These are phyloP conservation scores for Craniophora ligustri DNA, from an alignment of 2,888 invertebrate species.

Conservation along the genomic window DNA sequence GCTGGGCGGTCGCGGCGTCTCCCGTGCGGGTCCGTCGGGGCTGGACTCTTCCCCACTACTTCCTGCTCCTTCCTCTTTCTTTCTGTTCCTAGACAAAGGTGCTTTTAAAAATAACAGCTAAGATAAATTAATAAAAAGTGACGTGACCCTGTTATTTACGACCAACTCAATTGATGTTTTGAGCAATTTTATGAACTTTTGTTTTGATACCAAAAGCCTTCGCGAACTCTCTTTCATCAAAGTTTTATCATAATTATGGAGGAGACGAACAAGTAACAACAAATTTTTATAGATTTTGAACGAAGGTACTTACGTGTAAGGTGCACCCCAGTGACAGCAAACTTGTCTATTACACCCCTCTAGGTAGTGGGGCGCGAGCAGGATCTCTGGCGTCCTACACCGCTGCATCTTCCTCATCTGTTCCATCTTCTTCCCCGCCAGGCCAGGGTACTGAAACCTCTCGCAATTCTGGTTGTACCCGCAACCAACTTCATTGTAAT, in stretches of 20 bases:
- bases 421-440: conserved; percentile 84
- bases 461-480: conserved; percentile 75
- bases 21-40: conserved; percentile 80
- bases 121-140: no score
- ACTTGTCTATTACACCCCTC: conserved; percentile 81
- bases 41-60: conserved; percentile 79
- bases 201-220: no score
- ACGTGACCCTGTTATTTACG: no score
- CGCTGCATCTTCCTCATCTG: conserved; percentile 79
- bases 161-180: no score
- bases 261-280: no score
- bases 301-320: conserved; percentile 70
- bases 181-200: no score
- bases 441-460: conserved; percentile 82
- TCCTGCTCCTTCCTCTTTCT: conserved; percentile 73
- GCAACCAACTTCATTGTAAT: conserved; percentile 68
- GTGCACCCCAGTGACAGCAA: conserved; percentile 84
- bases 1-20: conserved; percentile 89
- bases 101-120: background rate
- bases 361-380: conserved; percentile 93
- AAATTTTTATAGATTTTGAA: background rate
- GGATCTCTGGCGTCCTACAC: conserved; percentile 93
- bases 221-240: no score
- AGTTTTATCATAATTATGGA: no score
- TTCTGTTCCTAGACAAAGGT: conserved; percentile 53